Percentiles rank a stretch among this genome's conserved stretches.
phyloP scores from a whole-genome alignment of 2,113 vertebrate species.

The Dromaius novaehollandiae region DNA sequence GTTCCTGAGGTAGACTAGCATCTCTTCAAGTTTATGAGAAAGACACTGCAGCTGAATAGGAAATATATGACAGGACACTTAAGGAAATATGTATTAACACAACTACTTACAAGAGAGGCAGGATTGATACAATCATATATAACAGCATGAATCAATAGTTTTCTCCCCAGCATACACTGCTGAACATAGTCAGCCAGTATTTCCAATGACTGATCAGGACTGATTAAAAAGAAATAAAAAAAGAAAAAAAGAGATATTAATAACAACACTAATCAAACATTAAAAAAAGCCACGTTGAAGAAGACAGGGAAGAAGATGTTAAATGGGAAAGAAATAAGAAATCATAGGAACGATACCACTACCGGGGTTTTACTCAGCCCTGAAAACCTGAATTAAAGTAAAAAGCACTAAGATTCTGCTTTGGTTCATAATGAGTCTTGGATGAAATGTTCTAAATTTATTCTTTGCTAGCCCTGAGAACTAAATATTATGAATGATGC shows the following conservation, averaged over 20 bases:
- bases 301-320: background rate
- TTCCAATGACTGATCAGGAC: constrained; percentile 81
- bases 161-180: constrained; percentile 69
- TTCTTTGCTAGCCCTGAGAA: background rate
- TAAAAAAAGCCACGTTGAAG: background rate
- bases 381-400: background rate
- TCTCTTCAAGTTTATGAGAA: background rate
- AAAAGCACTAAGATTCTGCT: background rate
- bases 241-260: background rate
- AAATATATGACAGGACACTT: background rate
- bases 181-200: constrained; percentile 75
- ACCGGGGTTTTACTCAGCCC: background rate
- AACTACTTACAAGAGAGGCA: constrained; percentile 72
- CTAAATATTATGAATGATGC: background rate
- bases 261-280: background rate
- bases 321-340: background rate
- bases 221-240: constrained; percentile 25
- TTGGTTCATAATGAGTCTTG: background rate
- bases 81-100: background rate
- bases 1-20: too few relatives aligned
- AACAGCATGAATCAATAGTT: constrained; percentile 68
- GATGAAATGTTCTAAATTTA: background rate
- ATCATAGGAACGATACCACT: background rate
- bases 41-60: background rate
- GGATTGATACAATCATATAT: constrained; percentile 74